These are phyloP conservation scores for Podabrus alpinus DNA, from an alignment of 2,888 invertebrate species.

Conservation along the genomic window DNA sequence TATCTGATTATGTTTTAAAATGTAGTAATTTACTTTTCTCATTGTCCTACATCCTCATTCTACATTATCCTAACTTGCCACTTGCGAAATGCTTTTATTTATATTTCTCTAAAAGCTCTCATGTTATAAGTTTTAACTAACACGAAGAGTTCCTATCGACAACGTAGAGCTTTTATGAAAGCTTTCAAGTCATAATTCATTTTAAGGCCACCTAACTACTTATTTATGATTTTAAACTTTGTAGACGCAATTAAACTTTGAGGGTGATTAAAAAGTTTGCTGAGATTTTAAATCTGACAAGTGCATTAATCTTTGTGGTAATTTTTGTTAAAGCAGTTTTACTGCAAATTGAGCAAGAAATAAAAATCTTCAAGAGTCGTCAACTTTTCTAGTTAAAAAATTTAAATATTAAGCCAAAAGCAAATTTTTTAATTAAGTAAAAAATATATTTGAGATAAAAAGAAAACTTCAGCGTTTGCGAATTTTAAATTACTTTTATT, in stretches of 20 bases:
- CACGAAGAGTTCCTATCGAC: slow-evolving; percentile 11
- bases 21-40: slow-evolving; percentile 16
- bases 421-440: neutral
- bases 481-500: neutral
- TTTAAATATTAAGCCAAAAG: neutral
- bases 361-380: slow-evolving; percentile 1
- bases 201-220: slow-evolving; percentile 32
- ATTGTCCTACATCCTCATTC: slow-evolving; percentile 9
- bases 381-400: slow-evolving; percentile 2
- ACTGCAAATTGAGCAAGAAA: slow-evolving; percentile 9
- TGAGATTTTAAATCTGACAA: slow-evolving; percentile 39
- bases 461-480: neutral
- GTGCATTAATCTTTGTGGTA: slow-evolving; percentile 22
- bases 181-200: slow-evolving; percentile 28
- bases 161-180: slow-evolving; percentile 14
- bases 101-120: slow-evolving; percentile 5
- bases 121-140: slow-evolving; percentile 6
- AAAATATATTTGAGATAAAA: neutral
- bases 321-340: slow-evolving; percentile 7
- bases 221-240: slow-evolving; percentile 39
- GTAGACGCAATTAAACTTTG: slow-evolving; percentile 45
- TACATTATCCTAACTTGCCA: neutral
- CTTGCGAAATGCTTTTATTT: slow-evolving; percentile 2
- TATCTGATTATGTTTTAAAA: slow-evolving; percentile 33
- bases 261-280: slow-evolving; percentile 44